phyloP scores from a whole-genome alignment of 2,113 vertebrate species.

The Ifrita kowaldi region DNA sequence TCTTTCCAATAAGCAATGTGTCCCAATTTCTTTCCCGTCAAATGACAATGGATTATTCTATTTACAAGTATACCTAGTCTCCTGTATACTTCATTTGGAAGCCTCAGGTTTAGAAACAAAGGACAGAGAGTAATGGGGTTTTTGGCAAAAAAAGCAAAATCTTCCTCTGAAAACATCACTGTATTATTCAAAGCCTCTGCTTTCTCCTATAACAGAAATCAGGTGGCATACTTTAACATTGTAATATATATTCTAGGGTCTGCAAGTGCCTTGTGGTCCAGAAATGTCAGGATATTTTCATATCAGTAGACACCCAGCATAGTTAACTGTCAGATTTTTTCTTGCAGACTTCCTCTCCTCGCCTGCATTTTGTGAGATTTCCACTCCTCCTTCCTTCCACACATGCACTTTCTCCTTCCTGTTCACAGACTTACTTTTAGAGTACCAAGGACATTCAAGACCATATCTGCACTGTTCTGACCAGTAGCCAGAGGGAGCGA shows the following conservation, averaged over 20 bases:
- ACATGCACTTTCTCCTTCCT: not conserved
- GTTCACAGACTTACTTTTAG: not conserved
- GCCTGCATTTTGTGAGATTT: not conserved
- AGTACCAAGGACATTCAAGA: not conserved
- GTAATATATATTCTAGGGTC: not conserved
- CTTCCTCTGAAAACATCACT: not conserved
- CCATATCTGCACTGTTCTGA: not conserved
- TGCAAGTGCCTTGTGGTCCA: not conserved
- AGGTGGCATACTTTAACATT: not conserved
- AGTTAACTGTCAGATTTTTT: not conserved
- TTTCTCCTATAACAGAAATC: not conserved
- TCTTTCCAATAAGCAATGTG: not conserved
- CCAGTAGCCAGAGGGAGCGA: accelerated
- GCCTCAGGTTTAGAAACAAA: not conserved
- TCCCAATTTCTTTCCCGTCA: not conserved
- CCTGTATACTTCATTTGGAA: not conserved
- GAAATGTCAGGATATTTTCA: not conserved
- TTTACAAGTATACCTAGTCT: not conserved
- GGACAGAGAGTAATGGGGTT: accelerated
- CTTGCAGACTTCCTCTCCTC: not conserved
- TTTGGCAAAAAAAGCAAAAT: not conserved
- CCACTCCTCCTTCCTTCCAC: not conserved
- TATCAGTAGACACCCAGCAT: accelerated
- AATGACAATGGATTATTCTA: not conserved
- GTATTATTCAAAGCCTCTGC: not conserved